Conservation (phyloP, 2,888 invertebrate genomes). For the Campoplex nolae region DNA sequence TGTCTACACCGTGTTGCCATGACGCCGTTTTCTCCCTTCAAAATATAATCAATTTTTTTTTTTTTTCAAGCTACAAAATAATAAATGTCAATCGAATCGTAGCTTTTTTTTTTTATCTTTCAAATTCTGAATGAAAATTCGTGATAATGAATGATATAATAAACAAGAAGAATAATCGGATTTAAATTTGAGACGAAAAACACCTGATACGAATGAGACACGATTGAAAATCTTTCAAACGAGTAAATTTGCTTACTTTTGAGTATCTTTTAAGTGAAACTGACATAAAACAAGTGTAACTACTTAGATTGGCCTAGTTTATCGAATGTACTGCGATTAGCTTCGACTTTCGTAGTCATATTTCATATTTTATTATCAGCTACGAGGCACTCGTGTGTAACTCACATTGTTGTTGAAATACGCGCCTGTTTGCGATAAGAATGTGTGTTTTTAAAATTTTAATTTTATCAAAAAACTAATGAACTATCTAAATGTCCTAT, state of each 20-base stretch:
- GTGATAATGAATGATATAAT: background rate
- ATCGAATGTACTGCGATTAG: background rate
- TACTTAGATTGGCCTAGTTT: conserved; percentile 5
- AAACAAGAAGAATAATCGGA: background rate
- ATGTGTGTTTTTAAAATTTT: background rate
- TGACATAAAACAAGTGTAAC: background rate
- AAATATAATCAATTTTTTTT: conserved; percentile 6
- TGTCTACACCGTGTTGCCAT: conserved; percentile 84
- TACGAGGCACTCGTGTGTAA: background rate
- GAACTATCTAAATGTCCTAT: background rate
- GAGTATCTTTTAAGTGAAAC: background rate
- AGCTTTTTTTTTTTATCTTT: background rate
- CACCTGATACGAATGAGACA: background rate
- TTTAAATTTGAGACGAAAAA: background rate
- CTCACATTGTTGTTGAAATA: conserved; percentile 1
- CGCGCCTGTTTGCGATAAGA: conserved; percentile 27
- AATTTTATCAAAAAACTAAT: conserved; percentile 30
- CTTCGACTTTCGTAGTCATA: background rate
- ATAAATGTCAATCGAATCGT: background rate
- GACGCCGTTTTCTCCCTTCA: conserved; percentile 83
- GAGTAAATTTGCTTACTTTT: background rate
- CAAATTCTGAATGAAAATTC: background rate
- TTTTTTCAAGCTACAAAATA: background rate
- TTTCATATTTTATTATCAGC: conserved; percentile 19
- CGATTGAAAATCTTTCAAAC: background rate